Evolutionary conservation across 2,888 invertebrate species (phyloP).

Genomic region (Scaptomyza parva): DNA sequence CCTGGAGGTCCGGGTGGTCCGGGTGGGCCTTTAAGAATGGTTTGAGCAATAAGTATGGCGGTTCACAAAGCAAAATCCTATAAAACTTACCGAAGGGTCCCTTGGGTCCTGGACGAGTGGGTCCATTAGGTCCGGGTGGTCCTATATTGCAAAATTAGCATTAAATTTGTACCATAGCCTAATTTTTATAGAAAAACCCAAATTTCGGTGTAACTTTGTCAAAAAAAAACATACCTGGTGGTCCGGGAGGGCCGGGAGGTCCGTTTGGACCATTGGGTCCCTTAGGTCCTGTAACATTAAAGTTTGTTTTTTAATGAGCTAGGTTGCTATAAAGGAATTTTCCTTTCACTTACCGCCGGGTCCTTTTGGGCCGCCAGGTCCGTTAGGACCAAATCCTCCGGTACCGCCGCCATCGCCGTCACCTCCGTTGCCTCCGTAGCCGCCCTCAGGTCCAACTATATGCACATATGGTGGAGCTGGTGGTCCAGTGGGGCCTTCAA

Average conservation of each 20-base stretch:
- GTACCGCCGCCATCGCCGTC: conserved; percentile 75
- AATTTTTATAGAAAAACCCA: not conserved
- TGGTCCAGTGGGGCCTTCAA: conserved; percentile 84
- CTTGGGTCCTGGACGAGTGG: conserved; percentile 68
- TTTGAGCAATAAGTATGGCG: not conserved
- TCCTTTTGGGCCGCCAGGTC: conserved; percentile 76
- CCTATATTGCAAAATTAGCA: conserved; percentile 30
- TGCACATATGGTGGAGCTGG: conserved; percentile 82
- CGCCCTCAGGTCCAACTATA: conserved; percentile 82
- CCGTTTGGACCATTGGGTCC: conserved; percentile 68
- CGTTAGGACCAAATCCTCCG: conserved; percentile 79
- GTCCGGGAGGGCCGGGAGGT: conserved; percentile 81
- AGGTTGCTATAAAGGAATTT: conserved; percentile 43
- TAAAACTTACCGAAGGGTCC: conserved; percentile 46
- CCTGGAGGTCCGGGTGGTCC: conserved; percentile 63
- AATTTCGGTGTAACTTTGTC: not conserved
- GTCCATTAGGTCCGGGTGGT: conserved; percentile 68
- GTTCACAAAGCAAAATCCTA: not conserved
- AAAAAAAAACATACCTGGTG: conserved; percentile 57
- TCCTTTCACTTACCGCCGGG: conserved; percentile 67
- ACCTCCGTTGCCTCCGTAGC: conserved; percentile 79
- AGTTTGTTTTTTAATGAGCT: not conserved
- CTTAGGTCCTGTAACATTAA: conserved; percentile 52
- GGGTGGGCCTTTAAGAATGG: conserved; percentile 36
- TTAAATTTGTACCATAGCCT: conserved; percentile 12